These are phyloP conservation scores for Scrobipalpa costella DNA, from an alignment of 2,888 invertebrate genomes.

Conservation along the genomic window DNA sequence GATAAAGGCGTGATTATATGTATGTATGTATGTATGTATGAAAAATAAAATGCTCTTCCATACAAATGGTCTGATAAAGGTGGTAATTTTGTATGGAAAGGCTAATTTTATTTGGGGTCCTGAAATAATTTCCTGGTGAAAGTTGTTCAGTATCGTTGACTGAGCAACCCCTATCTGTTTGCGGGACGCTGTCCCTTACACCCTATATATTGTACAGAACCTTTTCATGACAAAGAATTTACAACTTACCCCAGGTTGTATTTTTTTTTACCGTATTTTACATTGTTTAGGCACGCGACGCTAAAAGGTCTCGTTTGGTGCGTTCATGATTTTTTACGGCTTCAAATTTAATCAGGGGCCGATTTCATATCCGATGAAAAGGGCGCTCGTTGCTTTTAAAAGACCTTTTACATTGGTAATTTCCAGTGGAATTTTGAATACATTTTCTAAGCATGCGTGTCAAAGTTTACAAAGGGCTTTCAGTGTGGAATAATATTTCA, in stretches of 20 bases:
- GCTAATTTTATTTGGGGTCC: too few relatives aligned
- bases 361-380: conserved; percentile 42
- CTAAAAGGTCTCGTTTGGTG: conserved; percentile 21
- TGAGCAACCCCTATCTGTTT: too few relatives aligned
- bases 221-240: not conserved
- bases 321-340: conserved; percentile 62
- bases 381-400: conserved; percentile 33
- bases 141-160: too few relatives aligned
- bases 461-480: not conserved
- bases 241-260: not conserved
- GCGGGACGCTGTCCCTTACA: too few relatives aligned
- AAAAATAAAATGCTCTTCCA: too few relatives aligned
- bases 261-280: conserved; percentile 35
- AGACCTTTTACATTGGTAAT: conserved; percentile 15
- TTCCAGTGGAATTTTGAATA: not conserved
- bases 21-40: too few relatives aligned
- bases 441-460: not conserved
- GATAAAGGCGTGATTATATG: too few relatives aligned
- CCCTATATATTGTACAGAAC: too few relatives aligned
- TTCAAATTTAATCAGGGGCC: conserved; percentile 65
- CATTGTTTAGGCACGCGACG: conserved; percentile 43
- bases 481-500: not conserved
- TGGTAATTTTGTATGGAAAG: too few relatives aligned
- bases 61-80: too few relatives aligned
- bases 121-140: too few relatives aligned